Evolutionary conservation across 2,113 vertebrate species (phyloP), one percentile per base, ranked within the genome.

Genomic region (Gavia stellata): DNA sequence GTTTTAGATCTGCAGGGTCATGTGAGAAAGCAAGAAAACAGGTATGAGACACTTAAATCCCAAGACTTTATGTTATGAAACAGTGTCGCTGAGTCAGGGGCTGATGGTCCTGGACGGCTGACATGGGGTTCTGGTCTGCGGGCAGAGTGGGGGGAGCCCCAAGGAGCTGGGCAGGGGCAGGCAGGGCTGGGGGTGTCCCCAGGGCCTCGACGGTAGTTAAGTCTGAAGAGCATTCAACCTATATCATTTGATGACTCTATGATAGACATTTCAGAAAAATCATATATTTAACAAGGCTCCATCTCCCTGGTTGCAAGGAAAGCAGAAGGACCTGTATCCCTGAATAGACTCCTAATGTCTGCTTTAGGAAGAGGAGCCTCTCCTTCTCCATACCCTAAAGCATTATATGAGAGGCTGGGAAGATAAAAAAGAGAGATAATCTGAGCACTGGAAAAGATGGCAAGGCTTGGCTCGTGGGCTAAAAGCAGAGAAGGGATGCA

Each of bases 61-160:
- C 47, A 14, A 61, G 33, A 34, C 13, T 84, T 59, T 24, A 36
- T 49, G 17, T 59, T 47, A 44, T 36, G 31, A 75, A 81, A 45
- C 44, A 52, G 44, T 25, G 0, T 45, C 5, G 0, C 63, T 62
- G 38, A 28, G 36, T 45, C 31, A 52, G 20, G 19, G 17, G 11
- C 11, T 52, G 53, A 29, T 0, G 4, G 24, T 18, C 62, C 42
- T 2, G 4, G 15, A 7, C 34, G 21, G 9, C 29, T 40, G 23
- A 49, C 6, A 2, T 21, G 14, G 47, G 40, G 14, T 24, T 52
- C 26, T n/a, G n/a, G 29, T 2, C 36, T 6, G 1, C 5, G 14
- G 20, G 26, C 33, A 52, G 25, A 19, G 36, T 36, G 2, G 20
- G 14, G 12, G 28, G 14, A 70, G 23, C 11, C 12, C 29, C 2